These are phyloP conservation scores for Bergia puertoricense DNA, from an alignment of 92 coral and sea anemone genomes.

Conservation along the genomic window DNA sequence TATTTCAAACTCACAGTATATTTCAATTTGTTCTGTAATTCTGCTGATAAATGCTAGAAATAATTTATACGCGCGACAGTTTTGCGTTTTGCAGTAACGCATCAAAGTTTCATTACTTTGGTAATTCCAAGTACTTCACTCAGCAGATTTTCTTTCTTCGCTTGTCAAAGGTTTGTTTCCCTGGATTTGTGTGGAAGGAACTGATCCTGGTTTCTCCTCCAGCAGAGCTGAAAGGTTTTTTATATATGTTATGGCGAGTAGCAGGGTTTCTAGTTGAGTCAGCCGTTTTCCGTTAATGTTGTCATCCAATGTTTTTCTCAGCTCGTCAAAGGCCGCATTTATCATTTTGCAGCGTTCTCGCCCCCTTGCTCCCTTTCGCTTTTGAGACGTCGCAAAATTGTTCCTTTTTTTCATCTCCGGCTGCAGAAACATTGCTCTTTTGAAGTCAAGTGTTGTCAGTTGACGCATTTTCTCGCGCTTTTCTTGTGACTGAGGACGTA, in stretches of 20 bases:
- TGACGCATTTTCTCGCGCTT: conserved; percentile 20
- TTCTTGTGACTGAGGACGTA: conserved; percentile 11
- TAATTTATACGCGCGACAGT: not conserved
- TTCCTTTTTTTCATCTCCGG: not conserved
- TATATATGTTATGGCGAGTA: not conserved
- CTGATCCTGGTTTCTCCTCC: not conserved
- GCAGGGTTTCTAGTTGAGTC: not conserved
- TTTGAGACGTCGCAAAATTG: not conserved
- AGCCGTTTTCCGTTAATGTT: not conserved
- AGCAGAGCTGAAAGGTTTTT: not conserved
- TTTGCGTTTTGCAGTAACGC: not conserved
- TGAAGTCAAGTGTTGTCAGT: not conserved
- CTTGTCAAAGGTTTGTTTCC: not conserved
- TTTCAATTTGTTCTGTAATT: too few relatives aligned
- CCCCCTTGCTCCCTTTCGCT: not conserved
- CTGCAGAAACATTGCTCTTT: not conserved
- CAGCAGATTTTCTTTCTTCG: not conserved
- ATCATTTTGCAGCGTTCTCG: not conserved
- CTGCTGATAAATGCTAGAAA: too few relatives aligned
- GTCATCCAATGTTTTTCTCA: not conserved
- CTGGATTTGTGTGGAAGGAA: not conserved
- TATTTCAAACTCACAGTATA: not conserved
- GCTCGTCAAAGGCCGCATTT: not conserved
- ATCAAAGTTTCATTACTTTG: not conserved
- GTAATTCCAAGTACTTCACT: too few relatives aligned